Conservation (phyloP, 2,888 invertebrate species). For the Tricholauxania praeusta region DNA sequence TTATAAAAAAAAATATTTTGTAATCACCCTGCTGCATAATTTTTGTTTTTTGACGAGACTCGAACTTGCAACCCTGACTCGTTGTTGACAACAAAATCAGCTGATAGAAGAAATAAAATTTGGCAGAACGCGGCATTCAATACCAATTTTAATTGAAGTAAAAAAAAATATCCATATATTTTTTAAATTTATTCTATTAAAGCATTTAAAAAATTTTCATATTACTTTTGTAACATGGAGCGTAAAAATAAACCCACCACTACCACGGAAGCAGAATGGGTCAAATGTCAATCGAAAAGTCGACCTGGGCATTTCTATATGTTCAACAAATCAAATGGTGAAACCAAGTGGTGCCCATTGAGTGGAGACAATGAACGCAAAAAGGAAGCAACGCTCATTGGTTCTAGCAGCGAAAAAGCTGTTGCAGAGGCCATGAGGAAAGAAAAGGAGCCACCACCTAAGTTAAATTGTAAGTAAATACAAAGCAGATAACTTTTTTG, state of each 20-base stretch:
- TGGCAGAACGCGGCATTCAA: neutral
- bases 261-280: constrained; percentile 44
- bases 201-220: no score
- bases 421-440: neutral
- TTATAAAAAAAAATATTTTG: no score
- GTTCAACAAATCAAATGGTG: constrained; percentile 52
- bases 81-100: neutral
- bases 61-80: neutral
- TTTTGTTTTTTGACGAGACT: neutral
- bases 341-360: constrained; percentile 48
- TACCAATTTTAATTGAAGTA: no score
- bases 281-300: constrained; percentile 47
- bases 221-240: no score
- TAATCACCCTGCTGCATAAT: neutral
- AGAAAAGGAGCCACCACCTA: constrained; percentile 24
- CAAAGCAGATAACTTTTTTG: no score
- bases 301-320: constrained; percentile 47
- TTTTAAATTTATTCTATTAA: no score
- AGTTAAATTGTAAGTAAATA: constrained; percentile 36
- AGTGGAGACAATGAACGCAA: neutral
- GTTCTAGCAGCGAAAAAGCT: neutral
- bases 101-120: neutral
- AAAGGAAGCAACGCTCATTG: no score
- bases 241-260: no score
- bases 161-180: no score